A percentile compares a stretch with the other conserved stretches of the same genome.
Evolutionary conservation across 2,888 invertebrate species (phyloP).

Genomic region (Magallana nippona): DNA sequence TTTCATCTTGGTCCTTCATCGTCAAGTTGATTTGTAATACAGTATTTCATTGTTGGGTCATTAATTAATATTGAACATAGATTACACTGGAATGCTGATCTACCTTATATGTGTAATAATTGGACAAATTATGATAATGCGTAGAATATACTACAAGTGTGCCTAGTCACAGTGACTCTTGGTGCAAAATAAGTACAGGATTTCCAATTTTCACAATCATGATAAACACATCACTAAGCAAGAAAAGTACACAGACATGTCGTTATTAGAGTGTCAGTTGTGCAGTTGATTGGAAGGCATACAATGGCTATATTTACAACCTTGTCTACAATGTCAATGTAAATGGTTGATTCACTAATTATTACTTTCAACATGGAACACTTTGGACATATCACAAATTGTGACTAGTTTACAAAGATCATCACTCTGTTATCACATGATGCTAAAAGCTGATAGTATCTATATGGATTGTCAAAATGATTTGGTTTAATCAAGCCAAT

Average conservation of each 20-base stretch:
- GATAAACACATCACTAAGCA: too few relatives aligned
- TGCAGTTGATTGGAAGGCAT: too few relatives aligned
- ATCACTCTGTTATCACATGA: conserved; percentile 2
- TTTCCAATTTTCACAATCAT: too few relatives aligned
- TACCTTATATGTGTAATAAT: too few relatives aligned
- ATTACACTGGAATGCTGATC: too few relatives aligned
- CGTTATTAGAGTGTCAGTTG: too few relatives aligned
- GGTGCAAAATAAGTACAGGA: background rate
- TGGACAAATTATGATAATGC: too few relatives aligned
- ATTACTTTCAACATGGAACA: background rate
- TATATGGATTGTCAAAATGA: background rate
- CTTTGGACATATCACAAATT: background rate
- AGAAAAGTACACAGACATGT: too few relatives aligned
- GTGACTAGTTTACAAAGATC: conserved; percentile 6
- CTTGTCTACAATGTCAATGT: background rate
- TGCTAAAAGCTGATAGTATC: background rate
- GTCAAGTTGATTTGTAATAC: background rate
- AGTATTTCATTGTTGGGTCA: too few relatives aligned
- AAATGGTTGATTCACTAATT: background rate
- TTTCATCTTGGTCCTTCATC: background rate
- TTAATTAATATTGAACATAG: too few relatives aligned
- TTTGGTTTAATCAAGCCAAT: conserved; percentile 15
- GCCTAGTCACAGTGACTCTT: background rate
- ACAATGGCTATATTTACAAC: too few relatives aligned
- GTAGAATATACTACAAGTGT: too few relatives aligned